Percentiles rank a stretch among this genome's conserved stretches.
Conservation (phyloP, 2,888 invertebrate species). For the Ommatoiulus sabulosus region DNA sequence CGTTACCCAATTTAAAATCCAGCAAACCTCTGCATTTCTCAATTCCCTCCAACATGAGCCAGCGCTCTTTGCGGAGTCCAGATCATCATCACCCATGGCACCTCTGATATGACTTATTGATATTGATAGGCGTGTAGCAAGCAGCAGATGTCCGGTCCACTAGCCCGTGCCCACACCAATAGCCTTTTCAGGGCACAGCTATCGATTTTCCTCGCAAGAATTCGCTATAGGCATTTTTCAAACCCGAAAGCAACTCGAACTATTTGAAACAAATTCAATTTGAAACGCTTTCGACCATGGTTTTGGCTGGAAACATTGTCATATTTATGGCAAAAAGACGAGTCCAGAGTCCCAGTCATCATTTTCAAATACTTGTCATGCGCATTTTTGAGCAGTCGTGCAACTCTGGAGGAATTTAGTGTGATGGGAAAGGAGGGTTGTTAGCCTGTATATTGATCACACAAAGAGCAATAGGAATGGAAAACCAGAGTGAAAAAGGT, state of each 20-base stretch:
- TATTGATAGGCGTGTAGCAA: conserved; percentile 25
- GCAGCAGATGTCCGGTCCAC: conserved; percentile 21
- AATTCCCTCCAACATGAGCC: not conserved
- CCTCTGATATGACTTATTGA: conserved; percentile 43
- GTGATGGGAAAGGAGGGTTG: conserved; percentile 20
- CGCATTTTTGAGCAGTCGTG: conserved; percentile 15
- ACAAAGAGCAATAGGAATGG: not conserved
- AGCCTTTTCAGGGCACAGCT: conserved; percentile 15
- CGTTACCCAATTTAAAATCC: conserved; percentile 15
- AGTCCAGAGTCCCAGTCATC: not conserved
- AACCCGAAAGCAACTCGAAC: conserved; percentile 21
- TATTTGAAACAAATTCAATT: conserved; percentile 40
- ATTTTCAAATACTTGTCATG: conserved; percentile 29
- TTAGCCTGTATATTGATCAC: not conserved
- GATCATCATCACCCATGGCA: not conserved
- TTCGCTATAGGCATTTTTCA: not conserved
- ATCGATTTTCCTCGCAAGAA: not conserved
- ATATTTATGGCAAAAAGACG: conserved; percentile 19
- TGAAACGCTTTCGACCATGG: conserved; percentile 29
- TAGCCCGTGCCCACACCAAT: conserved; percentile 5
- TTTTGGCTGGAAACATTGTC: not conserved
- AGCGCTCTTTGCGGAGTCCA: not conserved
- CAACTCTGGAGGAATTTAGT: not conserved
- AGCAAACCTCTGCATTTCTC: conserved; percentile 1
- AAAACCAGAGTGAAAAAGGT: not conserved